phyloP scores from a whole-genome alignment of 2,888 invertebrate genomes.

The Smittia sp. region DNA sequence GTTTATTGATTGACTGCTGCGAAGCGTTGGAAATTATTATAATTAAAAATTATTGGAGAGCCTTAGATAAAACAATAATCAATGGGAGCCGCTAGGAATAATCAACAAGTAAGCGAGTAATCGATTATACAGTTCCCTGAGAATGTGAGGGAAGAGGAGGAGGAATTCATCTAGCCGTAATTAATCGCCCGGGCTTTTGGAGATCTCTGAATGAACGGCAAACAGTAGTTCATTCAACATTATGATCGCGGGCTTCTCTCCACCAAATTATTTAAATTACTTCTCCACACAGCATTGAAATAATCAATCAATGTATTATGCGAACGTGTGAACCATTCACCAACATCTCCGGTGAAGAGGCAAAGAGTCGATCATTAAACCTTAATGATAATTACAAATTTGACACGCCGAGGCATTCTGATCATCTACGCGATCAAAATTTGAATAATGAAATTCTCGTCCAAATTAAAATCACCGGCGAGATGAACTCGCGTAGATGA shows the following conservation, averaged over 20 bases:
- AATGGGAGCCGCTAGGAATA: conserved; percentile 35
- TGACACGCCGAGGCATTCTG: conserved; percentile 38
- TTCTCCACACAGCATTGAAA: conserved; percentile 36
- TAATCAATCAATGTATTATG: conserved; percentile 41
- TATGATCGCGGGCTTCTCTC: not conserved
- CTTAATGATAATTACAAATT: conserved; percentile 42
- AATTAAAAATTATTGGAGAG: conserved; percentile 38
- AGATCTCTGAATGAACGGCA: conserved; percentile 27
- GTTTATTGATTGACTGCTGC: conserved; percentile 36
- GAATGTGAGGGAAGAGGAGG: not conserved
- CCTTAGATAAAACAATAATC: conserved; percentile 31
- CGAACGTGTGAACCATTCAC: conserved; percentile 40
- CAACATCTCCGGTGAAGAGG: not conserved
- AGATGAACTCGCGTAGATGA: not conserved
- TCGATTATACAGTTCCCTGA: conserved; percentile 37
- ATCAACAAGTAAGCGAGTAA: conserved; percentile 39
- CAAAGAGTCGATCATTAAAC: conserved; percentile 38
- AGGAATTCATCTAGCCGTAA: conserved; percentile 27
- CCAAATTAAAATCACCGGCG: conserved; percentile 28
- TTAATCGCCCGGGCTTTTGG: conserved; percentile 40
- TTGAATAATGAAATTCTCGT: conserved; percentile 35
- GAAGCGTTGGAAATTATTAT: conserved; percentile 30
- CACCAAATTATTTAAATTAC: conserved; percentile 41
- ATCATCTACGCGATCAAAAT: conserved; percentile 40
- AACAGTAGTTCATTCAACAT: conserved; percentile 37